These are phyloP conservation scores for Drosophila villosipedis DNA, from an alignment of 2,888 invertebrate species.

Conservation along the genomic window DNA sequence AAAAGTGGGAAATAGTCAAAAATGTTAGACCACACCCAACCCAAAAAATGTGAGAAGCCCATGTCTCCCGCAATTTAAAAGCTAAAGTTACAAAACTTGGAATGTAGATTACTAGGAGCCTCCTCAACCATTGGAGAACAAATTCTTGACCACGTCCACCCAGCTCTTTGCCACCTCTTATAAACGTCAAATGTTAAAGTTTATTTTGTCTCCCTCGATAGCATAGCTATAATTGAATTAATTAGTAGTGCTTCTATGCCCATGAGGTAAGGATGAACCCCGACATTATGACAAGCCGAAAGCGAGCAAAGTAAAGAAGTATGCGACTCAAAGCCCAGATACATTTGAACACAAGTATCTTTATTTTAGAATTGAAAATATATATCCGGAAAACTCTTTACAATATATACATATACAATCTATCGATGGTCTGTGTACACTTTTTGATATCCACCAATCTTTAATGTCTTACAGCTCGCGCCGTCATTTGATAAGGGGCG, in stretches of 20 bases:
- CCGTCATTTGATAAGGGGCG: slow-evolving; percentile 13
- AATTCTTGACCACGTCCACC: background rate
- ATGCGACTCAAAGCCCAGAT: background rate
- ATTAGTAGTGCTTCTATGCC: background rate
- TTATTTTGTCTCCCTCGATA: background rate
- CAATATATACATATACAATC: background rate
- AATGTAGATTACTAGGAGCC: background rate
- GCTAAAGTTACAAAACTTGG: background rate
- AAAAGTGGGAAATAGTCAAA: background rate
- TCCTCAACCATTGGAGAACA: background rate
- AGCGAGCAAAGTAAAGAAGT: no score
- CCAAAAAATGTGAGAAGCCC: background rate
- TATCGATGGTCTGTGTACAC: background rate
- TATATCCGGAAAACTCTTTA: background rate
- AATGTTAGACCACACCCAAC: background rate
- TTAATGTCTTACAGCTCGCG: background rate
- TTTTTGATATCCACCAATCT: slow-evolving; percentile 15
- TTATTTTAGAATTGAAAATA: background rate
- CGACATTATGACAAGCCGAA: background rate
- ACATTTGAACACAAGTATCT: background rate
- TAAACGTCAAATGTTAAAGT: background rate
- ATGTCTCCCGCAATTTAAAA: background rate
- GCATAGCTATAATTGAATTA: background rate
- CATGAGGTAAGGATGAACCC: background rate
- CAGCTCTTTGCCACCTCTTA: background rate